These are phyloP conservation scores for Trissonchulus latispiculum DNA, from an alignment of 2,888 invertebrate species.

Conservation along the genomic window DNA sequence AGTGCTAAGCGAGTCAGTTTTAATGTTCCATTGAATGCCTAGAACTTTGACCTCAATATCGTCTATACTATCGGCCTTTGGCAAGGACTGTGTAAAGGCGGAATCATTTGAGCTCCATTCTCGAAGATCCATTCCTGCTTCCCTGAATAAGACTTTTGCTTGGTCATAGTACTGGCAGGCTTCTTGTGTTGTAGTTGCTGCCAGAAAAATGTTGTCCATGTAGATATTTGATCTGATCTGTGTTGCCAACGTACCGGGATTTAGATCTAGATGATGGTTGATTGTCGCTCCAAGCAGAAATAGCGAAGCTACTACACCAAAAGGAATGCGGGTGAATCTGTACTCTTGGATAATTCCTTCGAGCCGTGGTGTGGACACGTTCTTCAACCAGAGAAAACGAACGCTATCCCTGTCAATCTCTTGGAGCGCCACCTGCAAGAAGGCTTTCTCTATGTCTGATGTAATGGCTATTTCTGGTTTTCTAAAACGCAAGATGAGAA, in stretches of 20 bases:
- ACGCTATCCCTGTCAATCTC: slow-evolving; percentile 24
- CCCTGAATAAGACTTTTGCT: background rate
- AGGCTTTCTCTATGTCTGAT: slow-evolving; percentile 31
- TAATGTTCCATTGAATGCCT: too few species aligned
- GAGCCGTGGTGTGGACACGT: background rate
- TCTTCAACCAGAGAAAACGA: background rate
- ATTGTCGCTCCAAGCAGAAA: slow-evolving; percentile 27
- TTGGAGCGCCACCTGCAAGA: slow-evolving; percentile 27
- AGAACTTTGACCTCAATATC: too few species aligned
- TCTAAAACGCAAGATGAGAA: background rate
- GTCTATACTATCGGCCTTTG: too few species aligned
- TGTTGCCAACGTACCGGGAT: background rate
- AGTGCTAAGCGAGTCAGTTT: too few species aligned
- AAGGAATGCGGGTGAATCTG: slow-evolving; percentile 29
- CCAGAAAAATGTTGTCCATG: background rate
- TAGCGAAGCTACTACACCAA: slow-evolving; percentile 27
- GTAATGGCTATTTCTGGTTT: background rate
- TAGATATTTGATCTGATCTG: background rate
- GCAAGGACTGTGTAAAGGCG: too few species aligned
- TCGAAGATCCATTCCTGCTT: background rate
- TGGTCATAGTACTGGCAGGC: background rate
- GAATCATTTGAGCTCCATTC: background rate
- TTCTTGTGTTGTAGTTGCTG: background rate
- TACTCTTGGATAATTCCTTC: slow-evolving; percentile 25
- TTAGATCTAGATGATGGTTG: slow-evolving; percentile 13